A percentile compares a stretch with the other conserved stretches of the same genome.
Evolutionary conservation across 2,888 invertebrate species (phyloP).

Genomic region (Glyphotaelius pellucidus): DNA sequence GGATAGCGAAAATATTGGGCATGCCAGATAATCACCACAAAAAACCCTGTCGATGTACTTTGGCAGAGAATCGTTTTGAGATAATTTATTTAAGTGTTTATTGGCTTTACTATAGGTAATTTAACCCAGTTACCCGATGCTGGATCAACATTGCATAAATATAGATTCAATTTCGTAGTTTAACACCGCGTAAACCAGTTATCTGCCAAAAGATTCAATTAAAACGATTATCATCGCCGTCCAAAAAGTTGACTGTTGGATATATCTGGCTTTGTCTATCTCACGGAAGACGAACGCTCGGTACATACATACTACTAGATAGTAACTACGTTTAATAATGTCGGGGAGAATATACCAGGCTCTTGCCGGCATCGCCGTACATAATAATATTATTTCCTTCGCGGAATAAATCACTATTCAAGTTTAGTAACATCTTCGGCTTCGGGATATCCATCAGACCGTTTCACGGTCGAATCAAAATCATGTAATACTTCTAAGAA

Average conservation of each 20-base stretch:
- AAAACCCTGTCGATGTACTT: too few species aligned
- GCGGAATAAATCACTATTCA: background rate
- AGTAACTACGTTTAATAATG: background rate
- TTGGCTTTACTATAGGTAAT: background rate
- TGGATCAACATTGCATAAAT: too few species aligned
- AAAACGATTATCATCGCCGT: background rate
- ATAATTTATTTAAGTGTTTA: background rate
- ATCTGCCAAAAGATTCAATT: background rate
- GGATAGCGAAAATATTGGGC: too few species aligned
- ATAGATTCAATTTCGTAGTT: background rate
- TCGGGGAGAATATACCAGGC: background rate
- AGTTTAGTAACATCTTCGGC: background rate
- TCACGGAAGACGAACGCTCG: background rate
- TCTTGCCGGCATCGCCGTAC: background rate
- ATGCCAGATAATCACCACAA: too few species aligned
- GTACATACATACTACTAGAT: background rate
- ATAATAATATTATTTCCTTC: background rate
- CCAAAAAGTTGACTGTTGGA: background rate
- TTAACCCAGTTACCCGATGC: background rate
- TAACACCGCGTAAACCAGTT: background rate
- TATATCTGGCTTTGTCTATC: background rate
- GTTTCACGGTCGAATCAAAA: background rate
- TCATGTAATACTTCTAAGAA: background rate
- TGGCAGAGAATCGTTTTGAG: too few species aligned
- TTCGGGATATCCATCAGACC: background rate